Evolutionary conservation across 2,113 vertebrate species (phyloP), one percentile per base, ranked within the genome.

Genomic region (Cyprinus carpio): DNA sequence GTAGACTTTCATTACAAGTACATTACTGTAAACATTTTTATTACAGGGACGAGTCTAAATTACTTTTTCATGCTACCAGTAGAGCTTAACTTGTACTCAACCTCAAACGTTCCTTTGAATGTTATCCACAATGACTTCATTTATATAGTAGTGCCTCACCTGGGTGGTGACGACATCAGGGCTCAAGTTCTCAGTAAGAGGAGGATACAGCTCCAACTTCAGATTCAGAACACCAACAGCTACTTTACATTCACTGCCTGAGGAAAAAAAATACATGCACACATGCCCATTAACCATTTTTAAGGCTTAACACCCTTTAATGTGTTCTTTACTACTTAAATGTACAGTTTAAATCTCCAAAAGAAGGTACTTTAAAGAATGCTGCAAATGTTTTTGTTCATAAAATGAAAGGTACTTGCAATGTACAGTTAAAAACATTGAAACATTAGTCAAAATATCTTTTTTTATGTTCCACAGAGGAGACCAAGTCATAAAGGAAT

Each of bases 171-270:
- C 94, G 91, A 99, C 92, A 90, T 99, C 98, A 80, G 92, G 82
- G 88, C 94, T 96, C 56, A 99, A 90, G 0, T 86, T 93, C 86
- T 96, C 96, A 81, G 71, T 93, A 76, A 98, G 96, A 10, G 92
- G 95, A 84, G 98, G 98, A 91, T 96, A 97, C 83, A 99, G 93
- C 92, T 99, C 97, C 91, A 99, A 92, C 85, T 95, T 96, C 90
- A 99, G 90, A 49, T 96, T 98, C 92, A 99, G 93, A 93, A 99
- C 92, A 81, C 98, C 98, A 87, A 96, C 96, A 84, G 97, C 94
- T 84, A 99, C 95, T 92, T 98, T 98, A 89, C 95, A 96, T 92
- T 99, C 98, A 88, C 96, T 96, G 89, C 97, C 98, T 99, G 91
- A 29, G 72, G 37, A 85, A 88, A 60, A 90, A 27, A 20, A 23